Conservation (phyloP, 2,113 vertebrate genomes). For the Pagrus major region DNA sequence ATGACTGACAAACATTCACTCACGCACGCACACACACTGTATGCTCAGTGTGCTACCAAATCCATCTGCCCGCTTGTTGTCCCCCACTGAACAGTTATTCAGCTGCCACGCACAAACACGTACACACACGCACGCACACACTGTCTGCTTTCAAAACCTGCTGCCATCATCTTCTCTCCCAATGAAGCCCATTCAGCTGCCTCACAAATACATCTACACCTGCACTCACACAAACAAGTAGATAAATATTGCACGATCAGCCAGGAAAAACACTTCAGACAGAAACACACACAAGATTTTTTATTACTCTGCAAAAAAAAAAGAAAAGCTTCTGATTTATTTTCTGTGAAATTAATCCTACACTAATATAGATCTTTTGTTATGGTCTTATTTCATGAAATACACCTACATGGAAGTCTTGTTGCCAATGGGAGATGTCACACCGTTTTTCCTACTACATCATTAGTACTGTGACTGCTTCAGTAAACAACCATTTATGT, state of each 20-base stretch:
- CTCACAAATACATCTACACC: slow-evolving; percentile 20
- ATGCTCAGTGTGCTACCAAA: slow-evolving; percentile 24
- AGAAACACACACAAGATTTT: background rate
- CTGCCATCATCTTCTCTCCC: slow-evolving; percentile 20
- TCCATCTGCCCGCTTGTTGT: slow-evolving; percentile 44
- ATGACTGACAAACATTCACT: slow-evolving; percentile 64
- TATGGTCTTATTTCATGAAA: slow-evolving; percentile 1
- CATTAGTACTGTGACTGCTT: background rate
- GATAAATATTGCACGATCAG: background rate
- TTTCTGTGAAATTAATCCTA: background rate
- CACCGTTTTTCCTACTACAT: background rate
- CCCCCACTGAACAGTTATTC: slow-evolving; percentile 51
- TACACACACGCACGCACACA: background rate
- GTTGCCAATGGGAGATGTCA: background rate
- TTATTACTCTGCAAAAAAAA: background rate
- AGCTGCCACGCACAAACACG: slow-evolving; percentile 34
- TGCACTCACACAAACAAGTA: background rate
- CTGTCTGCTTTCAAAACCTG: slow-evolving; percentile 34
- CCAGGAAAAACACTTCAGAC: background rate
- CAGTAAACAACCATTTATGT: background rate
- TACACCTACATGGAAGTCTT: background rate
- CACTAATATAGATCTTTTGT: background rate
- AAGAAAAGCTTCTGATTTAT: background rate
- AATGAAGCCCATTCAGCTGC: slow-evolving; percentile 35
- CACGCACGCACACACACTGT: slow-evolving; percentile 31